Conservation (phyloP, 2,113 vertebrate species). For the Marcusenius ussheri region DNA sequence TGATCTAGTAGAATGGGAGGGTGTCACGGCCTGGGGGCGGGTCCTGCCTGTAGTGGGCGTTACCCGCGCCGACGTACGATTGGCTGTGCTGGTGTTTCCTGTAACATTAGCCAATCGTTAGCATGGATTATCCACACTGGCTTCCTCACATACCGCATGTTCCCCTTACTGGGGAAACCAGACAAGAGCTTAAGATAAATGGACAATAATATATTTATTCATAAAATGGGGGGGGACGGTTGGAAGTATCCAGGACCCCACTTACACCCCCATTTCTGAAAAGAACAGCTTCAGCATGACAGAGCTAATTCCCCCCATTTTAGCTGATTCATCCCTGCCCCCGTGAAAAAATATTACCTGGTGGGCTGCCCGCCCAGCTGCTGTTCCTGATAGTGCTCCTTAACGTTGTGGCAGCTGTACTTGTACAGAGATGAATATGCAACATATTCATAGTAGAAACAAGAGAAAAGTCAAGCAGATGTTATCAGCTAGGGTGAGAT, state of each 20-base stretch:
- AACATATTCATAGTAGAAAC: not conserved
- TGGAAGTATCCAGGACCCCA: not conserved
- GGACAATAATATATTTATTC: not conserved
- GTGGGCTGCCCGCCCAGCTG: not conserved
- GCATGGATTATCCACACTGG: not conserved
- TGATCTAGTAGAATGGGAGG: not conserved
- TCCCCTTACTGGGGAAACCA: not conserved
- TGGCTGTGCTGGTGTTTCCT: not conserved
- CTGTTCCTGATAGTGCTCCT: too few relatives aligned
- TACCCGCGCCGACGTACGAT: not conserved
- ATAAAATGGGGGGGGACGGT: not conserved
- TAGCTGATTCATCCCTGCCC: not conserved
- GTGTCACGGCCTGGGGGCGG: not conserved
- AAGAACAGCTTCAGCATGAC: not conserved
- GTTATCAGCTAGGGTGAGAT: not conserved
- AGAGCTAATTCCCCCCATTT: not conserved
- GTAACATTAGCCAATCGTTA: not conserved
- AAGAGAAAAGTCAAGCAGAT: not conserved
- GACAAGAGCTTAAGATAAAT: not conserved
- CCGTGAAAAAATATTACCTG: not conserved
- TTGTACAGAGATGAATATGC: not conserved
- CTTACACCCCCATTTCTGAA: not conserved
- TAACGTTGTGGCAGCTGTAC: not conserved
- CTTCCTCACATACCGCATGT: not conserved
- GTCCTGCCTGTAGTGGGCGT: not conserved